These are phyloP conservation scores for Pinctada fucata DNA, from an alignment of 2,888 invertebrate species.

Conservation along the genomic window DNA sequence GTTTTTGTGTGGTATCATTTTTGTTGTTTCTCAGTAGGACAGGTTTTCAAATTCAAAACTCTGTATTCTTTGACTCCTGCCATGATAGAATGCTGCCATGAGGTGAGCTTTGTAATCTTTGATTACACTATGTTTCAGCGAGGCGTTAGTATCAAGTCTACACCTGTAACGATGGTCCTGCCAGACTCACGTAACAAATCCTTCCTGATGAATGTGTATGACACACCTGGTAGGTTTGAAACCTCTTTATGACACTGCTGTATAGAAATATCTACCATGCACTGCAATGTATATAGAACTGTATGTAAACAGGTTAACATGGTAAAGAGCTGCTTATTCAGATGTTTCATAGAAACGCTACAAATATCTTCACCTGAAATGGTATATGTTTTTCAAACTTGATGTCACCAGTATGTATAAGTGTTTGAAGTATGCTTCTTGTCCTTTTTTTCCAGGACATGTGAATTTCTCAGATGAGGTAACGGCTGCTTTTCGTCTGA, in stretches of 20 bases:
- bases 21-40: no score
- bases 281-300: neutral
- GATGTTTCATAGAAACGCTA: neutral
- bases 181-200: conserved; percentile 97
- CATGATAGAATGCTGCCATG: no score
- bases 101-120: no score
- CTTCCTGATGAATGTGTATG: conserved; percentile 97
- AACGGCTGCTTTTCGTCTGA: conserved; percentile 94
- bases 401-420: no score
- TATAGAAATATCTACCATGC: no score
- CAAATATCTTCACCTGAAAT: neutral
- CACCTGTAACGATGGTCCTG: conserved; percentile 94
- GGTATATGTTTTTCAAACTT: neutral
- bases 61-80: no score
- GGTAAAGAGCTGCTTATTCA: neutral
- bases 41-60: no score
- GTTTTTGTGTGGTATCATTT: no score
- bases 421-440: no score
- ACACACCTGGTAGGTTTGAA: conserved; percentile 84
- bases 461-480: conserved; percentile 99
- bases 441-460: conserved; percentile 82
- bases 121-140: no score
- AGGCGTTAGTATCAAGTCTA: conserved; percentile 97
- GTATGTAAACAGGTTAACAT: neutral
- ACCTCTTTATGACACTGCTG: no score